Conservation (phyloP, 2,797 vertebrate genomes). For the Etheostoma perlongum region DNA sequence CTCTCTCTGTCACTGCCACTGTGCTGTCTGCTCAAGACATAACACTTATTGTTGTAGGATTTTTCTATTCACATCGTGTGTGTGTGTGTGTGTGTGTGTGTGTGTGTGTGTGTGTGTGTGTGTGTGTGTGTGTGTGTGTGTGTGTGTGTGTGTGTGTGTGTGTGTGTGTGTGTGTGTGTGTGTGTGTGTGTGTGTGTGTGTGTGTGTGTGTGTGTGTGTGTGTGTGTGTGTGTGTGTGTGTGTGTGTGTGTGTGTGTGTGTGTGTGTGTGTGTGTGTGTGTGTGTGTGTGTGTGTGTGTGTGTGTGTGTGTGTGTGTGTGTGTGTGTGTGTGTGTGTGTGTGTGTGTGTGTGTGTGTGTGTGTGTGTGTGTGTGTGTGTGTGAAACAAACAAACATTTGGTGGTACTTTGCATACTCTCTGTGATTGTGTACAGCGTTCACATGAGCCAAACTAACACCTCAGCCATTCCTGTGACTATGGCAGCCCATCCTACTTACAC, state of each 20-base stretch:
- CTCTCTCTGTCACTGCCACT: background rate
- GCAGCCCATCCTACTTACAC: slow-evolving; percentile 2
- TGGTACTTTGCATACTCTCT: slow-evolving; percentile 72
- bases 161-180: background rate
- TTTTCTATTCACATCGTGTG: slow-evolving; percentile 27
- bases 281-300: slow-evolving; percentile 23
- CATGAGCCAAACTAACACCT: slow-evolving; percentile 22
- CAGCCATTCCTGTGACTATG: slow-evolving; percentile 12
- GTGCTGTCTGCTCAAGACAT: slow-evolving; percentile 2
- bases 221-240: slow-evolving; percentile 23
- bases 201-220: slow-evolving; percentile 14
- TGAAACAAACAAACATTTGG: slow-evolving; percentile 26
- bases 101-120: background rate
- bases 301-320: slow-evolving; percentile 24
- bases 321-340: slow-evolving; percentile 14
- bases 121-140: background rate
- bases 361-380: slow-evolving; percentile 2
- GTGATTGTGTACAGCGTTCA: slow-evolving; percentile 17
- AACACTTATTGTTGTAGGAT: background rate
- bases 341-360: slow-evolving; percentile 21
- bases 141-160: background rate
- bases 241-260: slow-evolving; percentile 24
- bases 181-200: slow-evolving; percentile 14
- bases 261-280: slow-evolving; percentile 14
- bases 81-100: slow-evolving; percentile 16